Conservation (phyloP, 2,113 vertebrate species). For the Indicator indicator region DNA sequence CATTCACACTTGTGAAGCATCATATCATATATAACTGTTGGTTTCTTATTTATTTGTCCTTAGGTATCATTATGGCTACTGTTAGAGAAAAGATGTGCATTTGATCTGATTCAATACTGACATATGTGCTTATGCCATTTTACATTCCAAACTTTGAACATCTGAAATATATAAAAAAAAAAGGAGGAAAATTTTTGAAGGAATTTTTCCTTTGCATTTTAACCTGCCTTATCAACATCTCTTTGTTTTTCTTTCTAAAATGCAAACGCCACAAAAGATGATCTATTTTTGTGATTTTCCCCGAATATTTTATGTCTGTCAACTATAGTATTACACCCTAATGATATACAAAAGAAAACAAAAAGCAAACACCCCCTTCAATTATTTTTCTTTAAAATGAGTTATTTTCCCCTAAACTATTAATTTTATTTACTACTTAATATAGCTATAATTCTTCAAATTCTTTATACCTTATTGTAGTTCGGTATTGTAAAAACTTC, state of each 20-base stretch:
- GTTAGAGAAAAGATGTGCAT: not conserved
- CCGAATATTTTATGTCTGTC: not conserved
- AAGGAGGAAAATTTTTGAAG: not conserved
- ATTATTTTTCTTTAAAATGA: not conserved
- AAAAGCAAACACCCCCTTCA: not conserved
- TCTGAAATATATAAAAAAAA: not conserved
- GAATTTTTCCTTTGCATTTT: not conserved
- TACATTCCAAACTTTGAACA: not conserved
- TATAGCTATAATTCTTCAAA: not conserved
- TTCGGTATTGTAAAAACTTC: not conserved
- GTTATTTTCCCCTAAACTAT: not conserved
- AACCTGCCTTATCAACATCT: not conserved
- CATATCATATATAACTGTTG: not conserved
- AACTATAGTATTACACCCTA: not conserved
- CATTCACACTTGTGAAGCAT: not conserved
- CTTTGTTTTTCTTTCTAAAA: not conserved
- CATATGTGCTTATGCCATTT: not conserved
- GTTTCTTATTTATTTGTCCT: not conserved
- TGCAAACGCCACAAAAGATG: not conserved
- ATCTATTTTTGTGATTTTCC: not conserved
- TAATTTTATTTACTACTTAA: not conserved
- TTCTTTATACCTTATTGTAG: not conserved
- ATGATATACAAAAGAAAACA: not conserved
- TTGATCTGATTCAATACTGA: not conserved
- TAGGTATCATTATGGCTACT: not conserved